Base-by-base conservation (phyloP, 2,888 invertebrate genomes). In the Magallana nippona region DNA sequence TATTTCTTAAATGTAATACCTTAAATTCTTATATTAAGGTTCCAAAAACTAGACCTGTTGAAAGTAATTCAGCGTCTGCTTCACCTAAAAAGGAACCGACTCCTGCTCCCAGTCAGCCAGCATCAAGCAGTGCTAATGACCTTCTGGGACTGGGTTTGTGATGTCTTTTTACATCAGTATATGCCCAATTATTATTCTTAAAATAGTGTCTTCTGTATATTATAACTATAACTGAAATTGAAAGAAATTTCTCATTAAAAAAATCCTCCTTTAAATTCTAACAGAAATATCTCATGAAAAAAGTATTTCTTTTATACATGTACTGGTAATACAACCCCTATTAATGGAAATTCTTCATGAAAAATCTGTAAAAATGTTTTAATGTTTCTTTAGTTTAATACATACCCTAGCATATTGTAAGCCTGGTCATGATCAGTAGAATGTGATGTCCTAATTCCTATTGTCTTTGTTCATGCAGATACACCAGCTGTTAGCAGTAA, bases 1-100 rank as follows among this genome's bases (percentile, higher is more conserved):
- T 44, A 44, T 44, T 44, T 44, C 44, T 8, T 44, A 3, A 44
- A 44, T 44, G 8, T 44, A 44, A 44, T 27, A 78, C 8, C 17
- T 55, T n/a, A 11, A 19, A 27, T 78, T 32, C 5, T 15, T 78
- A 8, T 11, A 32, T 80, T 5, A 5, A 85, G 85, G 85, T 83
- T 10, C 85, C 85, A n/a, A 85, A 85, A 83, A 15, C 81, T 1
- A 83, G 19, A 55, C 32, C 77, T 27, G 44, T 78, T n/a, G 81
- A 60, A 10, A 58, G 56, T 57, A 44, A 44, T 44, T 57, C 80
- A 58, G 80, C 19, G 2, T 57, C 56, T 58, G 22, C 56, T 32
- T 32, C 55, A 57, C 32, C 57, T 27, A 80, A 80, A 57, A 57
- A 55, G 10, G 32, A 80, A 32, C 57, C 80, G 22, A 22, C 80